Evolutionary conservation across 2,888 invertebrate species (phyloP), one percentile per base, ranked within the genome.

Genomic region (Diarsia rubi): DNA sequence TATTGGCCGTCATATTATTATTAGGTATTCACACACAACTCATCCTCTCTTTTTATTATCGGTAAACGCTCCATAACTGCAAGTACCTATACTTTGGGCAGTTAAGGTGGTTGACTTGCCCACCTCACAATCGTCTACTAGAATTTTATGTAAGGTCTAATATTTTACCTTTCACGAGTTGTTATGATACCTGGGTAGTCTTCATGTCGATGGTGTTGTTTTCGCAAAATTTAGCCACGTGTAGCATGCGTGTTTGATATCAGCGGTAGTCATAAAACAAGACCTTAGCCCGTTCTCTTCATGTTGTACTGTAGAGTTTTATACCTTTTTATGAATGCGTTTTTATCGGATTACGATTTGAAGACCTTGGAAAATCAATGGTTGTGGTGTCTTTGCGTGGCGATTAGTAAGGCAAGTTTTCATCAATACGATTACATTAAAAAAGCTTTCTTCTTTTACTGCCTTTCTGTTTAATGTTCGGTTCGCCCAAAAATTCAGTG

Each of bases 201-300:
- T 52, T 59, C 45, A 69, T 66, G 59, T 19, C 47, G 6, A 27
- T 72, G 27, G 47, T 47, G 31, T 82, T 79, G 57, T 69, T 72
- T 82, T 79, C 27, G 47, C 19, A 63, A 59, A 68, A 78, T 5
- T 45, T 66, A 2, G n/a, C 14, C 59, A 64, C 31, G 52, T 67
- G 69, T 60, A 47, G n/a, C 60, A 72, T 82, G 79, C 73, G 81
- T 79, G 79, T 71, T 57, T 45, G n/a, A 21, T 73, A 81, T 42
- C 64, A 72, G 42, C 63, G 47, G n/a, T 9, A 66, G 57, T 70
- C 75, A 67, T 84, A 82, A 79, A 83, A 75, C 69, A 59, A 81
- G 62, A 69, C 66, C 57, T 79, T 79, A 79, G 49, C 68, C 45
- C 57, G 52, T n/a, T 75, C 76, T 68, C 31, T 65, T 60, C 27